Evolutionary conservation across 2,797 vertebrate species (phyloP).

Genomic region (Dallia pectoralis): DNA sequence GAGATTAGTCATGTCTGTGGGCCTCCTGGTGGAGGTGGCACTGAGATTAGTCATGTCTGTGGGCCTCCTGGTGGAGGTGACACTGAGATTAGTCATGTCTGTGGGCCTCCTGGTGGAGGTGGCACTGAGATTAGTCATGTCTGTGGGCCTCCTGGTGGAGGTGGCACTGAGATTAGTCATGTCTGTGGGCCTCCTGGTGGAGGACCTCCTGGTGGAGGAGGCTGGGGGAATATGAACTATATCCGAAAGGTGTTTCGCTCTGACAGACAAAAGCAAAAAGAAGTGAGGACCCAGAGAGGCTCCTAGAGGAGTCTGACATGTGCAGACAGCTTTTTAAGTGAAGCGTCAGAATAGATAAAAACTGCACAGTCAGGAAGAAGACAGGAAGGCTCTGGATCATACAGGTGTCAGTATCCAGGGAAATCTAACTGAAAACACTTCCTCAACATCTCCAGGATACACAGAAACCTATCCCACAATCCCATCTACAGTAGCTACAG

Average conservation of each 20-base stretch:
- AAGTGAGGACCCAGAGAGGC: slow-evolving; percentile 15
- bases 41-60: slow-evolving; percentile 34
- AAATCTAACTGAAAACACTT: slow-evolving; percentile 41
- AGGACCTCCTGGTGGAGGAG: not conserved
- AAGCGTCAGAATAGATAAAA: slow-evolving; percentile 22
- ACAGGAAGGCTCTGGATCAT: slow-evolving; percentile 41
- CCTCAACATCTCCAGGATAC: not conserved
- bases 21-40: slow-evolving; percentile 38
- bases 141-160: slow-evolving; percentile 29
- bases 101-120: not conserved
- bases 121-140: not conserved
- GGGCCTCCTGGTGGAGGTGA: not conserved
- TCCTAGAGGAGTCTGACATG: not conserved
- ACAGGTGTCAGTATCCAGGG: slow-evolving; percentile 36
- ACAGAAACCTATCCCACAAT: not conserved
- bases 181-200: slow-evolving; percentile 11
- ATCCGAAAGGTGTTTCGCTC: too few relatives aligned
- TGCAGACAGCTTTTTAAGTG: slow-evolving; percentile 17
- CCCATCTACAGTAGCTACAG: not conserved
- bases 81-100: not conserved
- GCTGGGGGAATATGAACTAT: too few relatives aligned
- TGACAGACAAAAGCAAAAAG: not conserved
- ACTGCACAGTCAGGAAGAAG: not conserved
- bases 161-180: not conserved
- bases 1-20: slow-evolving; percentile 22